Base-by-base conservation (phyloP, 2,888 invertebrate species). In the Caenorhabditis drosophilae region DNA sequence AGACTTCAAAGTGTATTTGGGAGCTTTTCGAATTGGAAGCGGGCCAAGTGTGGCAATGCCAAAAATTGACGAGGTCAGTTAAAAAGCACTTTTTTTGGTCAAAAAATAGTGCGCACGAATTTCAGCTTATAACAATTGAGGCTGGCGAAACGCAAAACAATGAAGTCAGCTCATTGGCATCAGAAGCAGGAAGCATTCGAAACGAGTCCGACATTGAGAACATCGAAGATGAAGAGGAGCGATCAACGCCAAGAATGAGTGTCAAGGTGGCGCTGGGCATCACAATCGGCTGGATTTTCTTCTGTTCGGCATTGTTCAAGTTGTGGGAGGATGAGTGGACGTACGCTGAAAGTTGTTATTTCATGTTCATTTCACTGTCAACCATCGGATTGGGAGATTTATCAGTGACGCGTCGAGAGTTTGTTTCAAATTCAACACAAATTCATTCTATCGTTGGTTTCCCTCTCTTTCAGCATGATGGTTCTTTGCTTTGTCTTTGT, bases 261-360 rank as follows among this genome's bases (percentile, higher is more conserved):
- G 73, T 73, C 4, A 73, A 73, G 34, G 79, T 79, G 22, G 81
- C 81, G n/a, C 50, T 81, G 25, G 88, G 90, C 51, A 91, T 93
- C 72, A 92, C 95, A 88, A 89, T 93, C 74, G 90, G 91, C 83
- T 91, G 91, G 84, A 90, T 92, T 54, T 89, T 92, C 83, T 91
- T 92, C 62, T 96, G 96, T 25, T 94, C 94, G 1, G 87, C 91
- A 83, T 87, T 97, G 48, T 97, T 97, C 85, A 89, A 90, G 2
- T 87, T 90, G 81, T 95, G 93, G 92, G 95, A 96, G 84, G 89
- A 89, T 23, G 89, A 89, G 23, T 86, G 86, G 86, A 81, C 73
- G 18, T 85, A 84, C 67, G 75, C 84, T 15, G 84, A 84, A 47
- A 83, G 85, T 6, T 81, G 85, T 66, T 86, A 86, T 74, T 86